Evolutionary conservation across 2,113 vertebrate species (phyloP).

Genomic region (Protobothrops mucrosquamatus): DNA sequence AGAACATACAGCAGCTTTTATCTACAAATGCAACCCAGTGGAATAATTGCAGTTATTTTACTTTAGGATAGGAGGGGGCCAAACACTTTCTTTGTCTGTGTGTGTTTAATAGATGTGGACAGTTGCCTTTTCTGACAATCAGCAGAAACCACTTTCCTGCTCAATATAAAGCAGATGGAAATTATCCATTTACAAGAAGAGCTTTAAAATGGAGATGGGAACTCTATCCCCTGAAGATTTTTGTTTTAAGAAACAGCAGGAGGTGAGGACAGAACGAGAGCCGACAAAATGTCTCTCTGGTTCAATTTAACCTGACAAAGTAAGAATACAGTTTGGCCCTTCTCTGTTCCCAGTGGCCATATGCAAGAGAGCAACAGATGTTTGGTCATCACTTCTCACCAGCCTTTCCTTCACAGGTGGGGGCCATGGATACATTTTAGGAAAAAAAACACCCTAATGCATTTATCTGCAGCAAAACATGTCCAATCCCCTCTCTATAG

Average conservation of each 20-base stretch:
- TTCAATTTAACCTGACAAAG: conserved; percentile 62
- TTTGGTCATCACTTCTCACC: conserved; percentile 70
- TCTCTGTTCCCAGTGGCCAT: conserved; percentile 69
- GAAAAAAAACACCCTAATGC: conserved; percentile 59
- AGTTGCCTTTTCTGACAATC: background rate
- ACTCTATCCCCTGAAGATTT: conserved; percentile 46
- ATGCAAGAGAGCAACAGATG: conserved; percentile 78
- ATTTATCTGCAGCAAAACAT: conserved; percentile 60
- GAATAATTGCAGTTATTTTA: conserved; percentile 7
- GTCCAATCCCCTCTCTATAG: conserved; percentile 68
- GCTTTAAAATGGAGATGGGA: conserved; percentile 48
- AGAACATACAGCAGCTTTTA: conserved; percentile 12
- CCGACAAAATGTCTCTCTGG: conserved; percentile 57
- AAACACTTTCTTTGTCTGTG: background rate
- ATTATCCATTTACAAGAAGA: conserved; percentile 53
- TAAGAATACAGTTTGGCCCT: conserved; percentile 52
- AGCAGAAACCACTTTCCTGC: conserved; percentile 28
- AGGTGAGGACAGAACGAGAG: conserved; percentile 42
- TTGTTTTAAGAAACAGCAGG: conserved; percentile 55
- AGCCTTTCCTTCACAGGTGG: conserved; percentile 33
- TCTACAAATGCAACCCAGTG: background rate
- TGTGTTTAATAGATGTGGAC: conserved; percentile 3
- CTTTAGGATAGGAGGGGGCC: conserved; percentile 11
- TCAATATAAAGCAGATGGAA: conserved; percentile 58
- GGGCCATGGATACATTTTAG: conserved; percentile 48